Conservation (phyloP, 2,113 vertebrate species). For the Orthonyx spaldingii region DNA sequence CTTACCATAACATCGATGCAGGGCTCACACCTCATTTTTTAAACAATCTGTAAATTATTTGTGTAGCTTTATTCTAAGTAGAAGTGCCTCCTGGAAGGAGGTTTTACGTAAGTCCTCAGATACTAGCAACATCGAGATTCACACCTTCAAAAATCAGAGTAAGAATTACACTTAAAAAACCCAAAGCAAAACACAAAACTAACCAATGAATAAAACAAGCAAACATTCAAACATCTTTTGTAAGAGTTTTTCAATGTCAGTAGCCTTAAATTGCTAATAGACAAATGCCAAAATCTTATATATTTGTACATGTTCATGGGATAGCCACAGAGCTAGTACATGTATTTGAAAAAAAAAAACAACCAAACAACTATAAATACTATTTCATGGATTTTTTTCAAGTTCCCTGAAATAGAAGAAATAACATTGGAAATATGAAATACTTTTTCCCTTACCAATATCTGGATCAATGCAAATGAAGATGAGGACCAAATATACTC, state of each 20-base stretch:
- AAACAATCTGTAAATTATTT: neutral
- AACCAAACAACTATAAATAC: neutral
- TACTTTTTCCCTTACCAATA: neutral
- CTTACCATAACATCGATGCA: rapidly evolving
- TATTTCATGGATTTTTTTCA: neutral
- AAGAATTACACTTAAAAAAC: neutral
- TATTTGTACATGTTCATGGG: neutral
- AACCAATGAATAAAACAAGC: neutral
- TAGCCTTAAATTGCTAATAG: neutral
- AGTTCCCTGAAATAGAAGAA: neutral
- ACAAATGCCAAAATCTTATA: neutral
- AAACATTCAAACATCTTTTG: neutral
- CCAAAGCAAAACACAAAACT: neutral
- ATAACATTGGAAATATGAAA: neutral
- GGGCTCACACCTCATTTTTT: neutral
- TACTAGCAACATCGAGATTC: neutral
- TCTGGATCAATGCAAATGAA: neutral
- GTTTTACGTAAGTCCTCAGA: neutral
- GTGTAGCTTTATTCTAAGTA: neutral
- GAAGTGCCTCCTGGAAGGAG: neutral
- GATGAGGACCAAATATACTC: neutral
- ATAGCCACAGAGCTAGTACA: neutral
- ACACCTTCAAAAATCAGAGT: neutral
- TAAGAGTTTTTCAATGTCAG: neutral
- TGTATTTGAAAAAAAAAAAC: neutral